Evolutionary conservation across 92 coral and sea anemone species (phyloP).

Genomic region (Siderastrea siderea): DNA sequence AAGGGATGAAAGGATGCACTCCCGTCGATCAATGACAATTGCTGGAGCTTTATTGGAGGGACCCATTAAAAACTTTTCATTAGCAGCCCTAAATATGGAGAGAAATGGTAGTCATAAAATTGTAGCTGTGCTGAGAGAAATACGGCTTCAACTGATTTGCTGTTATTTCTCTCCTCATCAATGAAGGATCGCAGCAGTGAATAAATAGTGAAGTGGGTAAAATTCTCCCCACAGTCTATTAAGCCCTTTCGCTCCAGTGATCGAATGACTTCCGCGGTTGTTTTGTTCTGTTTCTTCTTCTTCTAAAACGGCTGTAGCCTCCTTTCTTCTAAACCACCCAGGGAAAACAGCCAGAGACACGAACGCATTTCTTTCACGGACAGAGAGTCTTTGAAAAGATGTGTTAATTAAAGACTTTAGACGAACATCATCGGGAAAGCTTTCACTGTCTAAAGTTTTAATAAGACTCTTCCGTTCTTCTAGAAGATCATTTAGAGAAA

Average conservation of each 20-base stretch:
- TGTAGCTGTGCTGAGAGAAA: background rate
- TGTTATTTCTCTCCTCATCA: background rate
- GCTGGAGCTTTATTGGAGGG: background rate
- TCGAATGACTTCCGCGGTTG: background rate
- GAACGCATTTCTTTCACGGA: background rate
- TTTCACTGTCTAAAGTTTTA: background rate
- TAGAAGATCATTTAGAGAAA: background rate
- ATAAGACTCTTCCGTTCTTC: background rate
- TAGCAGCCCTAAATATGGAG: background rate
- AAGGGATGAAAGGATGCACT: conserved; percentile 11
- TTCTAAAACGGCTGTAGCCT: background rate
- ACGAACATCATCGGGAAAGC: background rate
- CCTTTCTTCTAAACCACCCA: conserved; percentile 2
- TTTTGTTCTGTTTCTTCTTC: background rate
- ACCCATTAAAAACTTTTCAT: background rate
- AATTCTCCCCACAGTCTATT: background rate
- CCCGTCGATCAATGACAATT: background rate
- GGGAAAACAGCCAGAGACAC: conserved; percentile 25
- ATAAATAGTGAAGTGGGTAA: background rate
- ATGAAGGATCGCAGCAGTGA: conserved; percentile 17
- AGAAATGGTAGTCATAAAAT: background rate
- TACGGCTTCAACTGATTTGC: background rate
- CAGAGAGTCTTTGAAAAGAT: background rate
- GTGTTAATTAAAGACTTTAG: background rate
- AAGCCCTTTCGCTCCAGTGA: conserved; percentile 1